A percentile compares a stretch with the other conserved stretches of the same genome.
phyloP scores from a whole-genome alignment of 2,113 vertebrate species.

The Elephantulus edwardii region DNA sequence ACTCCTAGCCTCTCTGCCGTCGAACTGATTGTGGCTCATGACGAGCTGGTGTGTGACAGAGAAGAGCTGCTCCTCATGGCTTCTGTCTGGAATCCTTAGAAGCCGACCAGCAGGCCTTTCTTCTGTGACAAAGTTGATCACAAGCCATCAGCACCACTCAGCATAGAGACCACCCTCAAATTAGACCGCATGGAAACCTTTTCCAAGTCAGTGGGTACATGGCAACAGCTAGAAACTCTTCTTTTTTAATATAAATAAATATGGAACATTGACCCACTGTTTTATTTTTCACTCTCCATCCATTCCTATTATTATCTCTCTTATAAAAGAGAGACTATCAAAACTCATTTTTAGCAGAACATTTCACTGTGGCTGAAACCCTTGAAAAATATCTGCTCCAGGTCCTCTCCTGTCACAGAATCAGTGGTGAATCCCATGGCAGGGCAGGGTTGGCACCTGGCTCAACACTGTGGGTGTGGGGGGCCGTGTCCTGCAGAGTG shows the following conservation, averaged over 20 bases:
- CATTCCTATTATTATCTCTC: accelerated
- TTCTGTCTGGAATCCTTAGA: neutral
- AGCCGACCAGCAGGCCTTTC: neutral
- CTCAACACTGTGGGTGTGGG: accelerated
- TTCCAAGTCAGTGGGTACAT: accelerated
- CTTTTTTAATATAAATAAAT: neutral
- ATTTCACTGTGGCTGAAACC: neutral
- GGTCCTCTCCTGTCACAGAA: neutral
- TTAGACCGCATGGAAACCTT: neutral
- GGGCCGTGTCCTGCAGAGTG: accelerated
- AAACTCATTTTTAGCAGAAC: neutral
- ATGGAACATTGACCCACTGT: neutral
- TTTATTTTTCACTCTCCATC: too few species aligned
- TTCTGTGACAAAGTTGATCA: neutral
- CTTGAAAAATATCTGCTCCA: accelerated
- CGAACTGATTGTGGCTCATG: neutral
- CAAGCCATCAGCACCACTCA: neutral
- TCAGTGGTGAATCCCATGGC: neutral
- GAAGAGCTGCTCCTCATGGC: neutral
- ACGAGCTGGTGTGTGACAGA: neutral
- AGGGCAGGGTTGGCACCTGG: too few species aligned
- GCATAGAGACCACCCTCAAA: neutral
- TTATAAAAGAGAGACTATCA: too few species aligned
- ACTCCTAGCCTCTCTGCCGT: neutral
- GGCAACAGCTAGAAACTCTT: neutral